Conservation (phyloP, 2,888 invertebrate genomes). For the Gryllus longicercus region DNA sequence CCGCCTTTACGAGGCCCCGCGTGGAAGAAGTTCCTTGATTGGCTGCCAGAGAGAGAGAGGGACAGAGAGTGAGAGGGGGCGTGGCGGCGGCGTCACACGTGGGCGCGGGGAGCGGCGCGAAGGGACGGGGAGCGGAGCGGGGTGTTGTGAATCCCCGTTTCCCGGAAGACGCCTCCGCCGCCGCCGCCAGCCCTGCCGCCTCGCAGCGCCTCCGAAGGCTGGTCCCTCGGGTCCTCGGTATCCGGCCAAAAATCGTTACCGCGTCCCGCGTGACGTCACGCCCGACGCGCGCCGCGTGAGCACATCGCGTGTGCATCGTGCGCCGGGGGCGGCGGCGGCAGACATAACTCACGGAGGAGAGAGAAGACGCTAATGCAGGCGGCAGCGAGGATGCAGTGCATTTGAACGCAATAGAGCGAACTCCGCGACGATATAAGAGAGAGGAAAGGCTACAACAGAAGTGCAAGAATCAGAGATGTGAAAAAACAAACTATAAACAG, state of each 20-base stretch:
- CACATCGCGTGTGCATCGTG: neutral
- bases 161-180: neutral
- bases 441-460: too few species aligned
- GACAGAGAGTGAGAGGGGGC: neutral
- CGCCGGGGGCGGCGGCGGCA: neutral
- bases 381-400: neutral
- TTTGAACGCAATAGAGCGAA: too few species aligned
- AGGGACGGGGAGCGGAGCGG: neutral
- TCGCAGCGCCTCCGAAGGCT: neutral
- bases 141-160: neutral
- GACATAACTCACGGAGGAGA: neutral
- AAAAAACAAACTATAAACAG: too few species aligned
- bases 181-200: neutral
- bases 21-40: neutral
- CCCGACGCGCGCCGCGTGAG: neutral
- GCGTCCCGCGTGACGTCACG: neutral
- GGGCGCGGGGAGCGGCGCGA: neutral
- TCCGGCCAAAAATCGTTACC: constrained; percentile 17
- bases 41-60: neutral
- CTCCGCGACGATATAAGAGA: too few species aligned
- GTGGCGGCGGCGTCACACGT: neutral
- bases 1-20: neutral
- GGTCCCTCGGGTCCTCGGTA: neutral
- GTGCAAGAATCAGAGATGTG: too few species aligned
- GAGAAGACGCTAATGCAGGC: neutral